Conservation (phyloP, 2,888 invertebrate species). For the Papilio demoleus region DNA sequence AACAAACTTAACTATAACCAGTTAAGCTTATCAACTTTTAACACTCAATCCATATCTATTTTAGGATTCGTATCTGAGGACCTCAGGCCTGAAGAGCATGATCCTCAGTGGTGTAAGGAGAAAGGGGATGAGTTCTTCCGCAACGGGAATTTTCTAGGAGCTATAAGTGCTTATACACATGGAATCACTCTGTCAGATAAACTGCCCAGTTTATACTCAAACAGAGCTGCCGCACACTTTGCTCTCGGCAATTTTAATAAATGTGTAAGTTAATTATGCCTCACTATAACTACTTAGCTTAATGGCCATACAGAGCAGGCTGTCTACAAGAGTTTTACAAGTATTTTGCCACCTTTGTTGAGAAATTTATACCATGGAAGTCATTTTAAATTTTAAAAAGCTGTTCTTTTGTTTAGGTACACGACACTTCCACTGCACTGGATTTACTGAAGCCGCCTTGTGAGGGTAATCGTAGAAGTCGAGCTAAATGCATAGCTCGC, state of each 20-base stretch:
- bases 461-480: slow-evolving; percentile 86
- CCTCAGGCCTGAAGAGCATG: slow-evolving; percentile 90
- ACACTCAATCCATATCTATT: too few relatives aligned
- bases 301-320: too few relatives aligned
- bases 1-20: background rate
- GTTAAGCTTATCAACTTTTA: too few relatives aligned
- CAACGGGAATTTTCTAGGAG: slow-evolving; percentile 89
- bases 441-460: slow-evolving; percentile 90
- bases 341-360: too few relatives aligned
- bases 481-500: slow-evolving; percentile 89
- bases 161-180: slow-evolving; percentile 91
- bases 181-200: slow-evolving; percentile 89
- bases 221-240: slow-evolving; percentile 91
- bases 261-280: slow-evolving; percentile 70
- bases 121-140: slow-evolving; percentile 92
- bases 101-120: slow-evolving; percentile 91
- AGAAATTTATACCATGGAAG: too few relatives aligned
- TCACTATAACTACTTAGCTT: background rate
- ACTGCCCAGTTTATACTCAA: slow-evolving; percentile 88
- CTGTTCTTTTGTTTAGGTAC: slow-evolving; percentile 56
- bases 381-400: too few relatives aligned
- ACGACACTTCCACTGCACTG: slow-evolving; percentile 86
- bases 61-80: slow-evolving; percentile 88
- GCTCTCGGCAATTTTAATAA: slow-evolving; percentile 89
- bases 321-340: too few relatives aligned